Base-by-base conservation (phyloP, 2,113 vertebrate genomes). In the Ptilonorhynchus violaceus region DNA sequence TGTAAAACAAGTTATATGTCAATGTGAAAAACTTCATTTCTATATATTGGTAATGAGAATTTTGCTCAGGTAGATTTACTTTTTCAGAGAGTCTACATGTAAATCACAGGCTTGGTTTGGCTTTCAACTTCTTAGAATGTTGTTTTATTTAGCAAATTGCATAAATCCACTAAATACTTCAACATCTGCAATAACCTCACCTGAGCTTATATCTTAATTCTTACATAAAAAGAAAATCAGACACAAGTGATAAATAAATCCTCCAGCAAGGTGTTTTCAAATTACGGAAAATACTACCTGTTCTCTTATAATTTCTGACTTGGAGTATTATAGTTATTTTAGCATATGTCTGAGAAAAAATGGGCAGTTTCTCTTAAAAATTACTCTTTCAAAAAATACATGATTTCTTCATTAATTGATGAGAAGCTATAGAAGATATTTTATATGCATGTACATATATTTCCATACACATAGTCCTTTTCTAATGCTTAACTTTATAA, bases 391-490 rank as follows among this genome's bases (percentile, higher is more conserved):
- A 81, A 67, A 78, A 58, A 58, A 52, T 4, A 9, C 6, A 27
- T 33, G 1, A 58, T 4, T 41, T 73, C 18, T 67, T 55, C 21
- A 75, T 7, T 72, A 31, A 33, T 9, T 25, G 9, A 35, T 30
- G 25, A 75, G 5, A 79, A 52, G 89, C 10, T 28, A 17, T 2
- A 55, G 25, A 67, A 79, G 28, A 31, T 17, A 81, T 15, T 91
- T 76, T 15, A 31, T 0, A 4, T 35, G 5, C 2, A 31, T 24
- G 2, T 5, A 35, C 7, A 14, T 41, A 25, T 6, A 20, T 70
- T 88, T 76, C 31, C 10, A 44, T 47, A 35, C 5, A 35, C 3
- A 16, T 5, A n/a, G 22, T 10, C 10, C 14, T 58, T 68, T 37
- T 42, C n/a, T 86, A 72, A 31, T 41, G 19, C 3, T 44, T 78